Evolutionary conservation across 1,140 invertebrate species (phyloP).

Genomic region (Danaus plexippus): DNA sequence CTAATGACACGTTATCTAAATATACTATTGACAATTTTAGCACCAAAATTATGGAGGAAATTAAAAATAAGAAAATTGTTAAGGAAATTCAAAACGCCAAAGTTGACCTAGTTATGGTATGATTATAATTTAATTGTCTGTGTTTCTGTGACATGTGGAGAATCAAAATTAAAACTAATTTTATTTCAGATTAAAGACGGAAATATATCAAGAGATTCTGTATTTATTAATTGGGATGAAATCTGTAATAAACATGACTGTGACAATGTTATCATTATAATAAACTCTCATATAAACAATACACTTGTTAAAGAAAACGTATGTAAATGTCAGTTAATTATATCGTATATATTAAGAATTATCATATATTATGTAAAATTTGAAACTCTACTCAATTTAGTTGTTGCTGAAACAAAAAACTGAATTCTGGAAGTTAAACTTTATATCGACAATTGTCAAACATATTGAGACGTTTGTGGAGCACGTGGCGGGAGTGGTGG

Average conservation of each 20-base stretch:
- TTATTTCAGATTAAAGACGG: conserved; percentile 28
- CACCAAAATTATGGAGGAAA: conserved; percentile 12
- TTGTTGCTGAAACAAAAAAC: conserved; percentile 43
- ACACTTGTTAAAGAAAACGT: conserved; percentile 31
- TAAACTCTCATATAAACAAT: conserved; percentile 30
- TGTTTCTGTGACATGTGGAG: no score
- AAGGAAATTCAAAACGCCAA: conserved; percentile 29
- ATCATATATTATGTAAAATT: neutral
- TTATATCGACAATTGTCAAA: conserved; percentile 41
- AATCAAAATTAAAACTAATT: conserved; percentile 1
- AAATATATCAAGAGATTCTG: conserved; percentile 15
- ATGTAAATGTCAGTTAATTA: conserved; percentile 20
- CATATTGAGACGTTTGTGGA: conserved; percentile 37
- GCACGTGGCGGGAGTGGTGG: conserved; percentile 34
- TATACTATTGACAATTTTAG: conserved; percentile 22
- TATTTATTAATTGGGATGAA: conserved; percentile 27
- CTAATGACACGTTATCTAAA: conserved; percentile 29
- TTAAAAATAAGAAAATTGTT: conserved; percentile 25
- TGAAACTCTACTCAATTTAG: neutral
- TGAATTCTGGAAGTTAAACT: conserved; percentile 57
- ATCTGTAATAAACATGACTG: conserved; percentile 34
- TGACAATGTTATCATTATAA: conserved; percentile 18
- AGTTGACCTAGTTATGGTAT: conserved; percentile 39
- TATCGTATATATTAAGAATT: neutral
- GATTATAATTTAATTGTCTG: conserved; percentile 13